A percentile compares a stretch with the other conserved stretches of the same genome.
These are phyloP conservation scores for Ptilorrhoa leucosticta DNA, from an alignment of 2,113 vertebrate species.

Conservation along the genomic window DNA sequence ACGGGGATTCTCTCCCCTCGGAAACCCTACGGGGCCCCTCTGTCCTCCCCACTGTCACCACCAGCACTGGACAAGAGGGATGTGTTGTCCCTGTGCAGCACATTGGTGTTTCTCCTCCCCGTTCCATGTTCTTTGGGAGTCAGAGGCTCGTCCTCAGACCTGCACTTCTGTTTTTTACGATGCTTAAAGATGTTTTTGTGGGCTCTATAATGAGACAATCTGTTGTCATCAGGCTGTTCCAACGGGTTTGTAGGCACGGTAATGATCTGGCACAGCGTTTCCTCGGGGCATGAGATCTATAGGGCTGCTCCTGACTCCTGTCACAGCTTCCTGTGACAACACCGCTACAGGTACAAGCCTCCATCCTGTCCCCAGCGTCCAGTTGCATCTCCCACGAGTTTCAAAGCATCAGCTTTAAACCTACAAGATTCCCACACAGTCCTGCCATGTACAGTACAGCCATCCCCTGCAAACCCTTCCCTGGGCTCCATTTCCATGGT, in stretches of 20 bases:
- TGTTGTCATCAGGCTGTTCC: not conserved
- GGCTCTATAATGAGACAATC: not conserved
- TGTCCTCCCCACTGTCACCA: rapidly evolving
- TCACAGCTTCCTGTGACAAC: not conserved
- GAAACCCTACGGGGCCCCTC: rapidly evolving
- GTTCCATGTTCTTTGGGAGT: not conserved
- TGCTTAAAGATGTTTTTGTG: not conserved
- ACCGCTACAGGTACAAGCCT: not conserved
- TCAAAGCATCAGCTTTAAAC: not conserved
- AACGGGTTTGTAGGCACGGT: rapidly evolving
- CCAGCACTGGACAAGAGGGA: rapidly evolving
- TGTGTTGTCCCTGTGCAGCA: rapidly evolving
- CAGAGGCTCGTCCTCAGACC: not conserved
- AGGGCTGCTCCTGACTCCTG: not conserved
- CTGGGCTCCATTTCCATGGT: rapidly evolving
- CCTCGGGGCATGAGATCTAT: rapidly evolving
- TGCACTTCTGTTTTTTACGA: not conserved
- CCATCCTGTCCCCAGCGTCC: not conserved
- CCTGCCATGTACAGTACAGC: rapidly evolving
- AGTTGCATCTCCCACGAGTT: rapidly evolving
- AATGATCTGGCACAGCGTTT: not conserved
- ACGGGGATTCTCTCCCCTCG: rapidly evolving
- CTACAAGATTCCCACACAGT: rapidly evolving
- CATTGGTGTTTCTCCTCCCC: rapidly evolving
- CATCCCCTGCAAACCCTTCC: not conserved